A percentile compares a stretch with the other conserved stretches of the same genome.
Evolutionary conservation across 2,888 invertebrate species (phyloP).

Genomic region (Stegana nigrithorax): DNA sequence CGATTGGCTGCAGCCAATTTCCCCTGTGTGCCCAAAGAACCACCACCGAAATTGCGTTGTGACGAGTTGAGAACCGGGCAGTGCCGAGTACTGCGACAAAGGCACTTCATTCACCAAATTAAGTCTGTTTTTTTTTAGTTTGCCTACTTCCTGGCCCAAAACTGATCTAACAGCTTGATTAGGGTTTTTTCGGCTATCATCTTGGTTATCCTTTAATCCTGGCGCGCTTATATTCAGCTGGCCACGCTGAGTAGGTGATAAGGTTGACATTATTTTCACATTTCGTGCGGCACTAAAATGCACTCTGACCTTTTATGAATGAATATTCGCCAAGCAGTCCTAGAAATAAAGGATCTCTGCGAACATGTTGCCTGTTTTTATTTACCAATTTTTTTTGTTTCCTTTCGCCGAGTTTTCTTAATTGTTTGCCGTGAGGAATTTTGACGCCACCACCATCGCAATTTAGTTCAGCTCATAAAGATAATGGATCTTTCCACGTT

Average conservation of each 20-base stretch:
- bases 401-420: background rate
- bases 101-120: constrained; percentile 5
- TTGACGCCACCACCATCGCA: constrained; percentile 64
- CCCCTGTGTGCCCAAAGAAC: constrained; percentile 3
- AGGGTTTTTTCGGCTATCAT: background rate
- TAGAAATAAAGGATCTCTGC: constrained; percentile 28
- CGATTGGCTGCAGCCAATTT: constrained; percentile 8
- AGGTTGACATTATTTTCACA: constrained; percentile 23
- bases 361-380: constrained; percentile 47
- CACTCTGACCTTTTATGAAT: constrained; percentile 22
- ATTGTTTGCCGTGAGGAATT: constrained; percentile 47
- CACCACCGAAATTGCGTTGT: background rate
- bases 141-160: background rate
- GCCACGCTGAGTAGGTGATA: constrained; percentile 43
- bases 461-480: constrained; percentile 57
- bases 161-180: background rate
- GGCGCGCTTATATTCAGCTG: constrained; percentile 43
- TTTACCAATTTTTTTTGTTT: background rate
- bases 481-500: constrained; percentile 63
- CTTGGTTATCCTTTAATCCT: constrained; percentile 22
- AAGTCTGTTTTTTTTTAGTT: background rate
- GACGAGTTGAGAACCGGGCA: background rate
- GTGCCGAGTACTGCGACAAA: background rate
- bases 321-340: too few relatives aligned
- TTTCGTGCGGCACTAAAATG: constrained; percentile 7